Conservation (phyloP, 2,797 vertebrate species). For the Neoniphon sammara region DNA sequence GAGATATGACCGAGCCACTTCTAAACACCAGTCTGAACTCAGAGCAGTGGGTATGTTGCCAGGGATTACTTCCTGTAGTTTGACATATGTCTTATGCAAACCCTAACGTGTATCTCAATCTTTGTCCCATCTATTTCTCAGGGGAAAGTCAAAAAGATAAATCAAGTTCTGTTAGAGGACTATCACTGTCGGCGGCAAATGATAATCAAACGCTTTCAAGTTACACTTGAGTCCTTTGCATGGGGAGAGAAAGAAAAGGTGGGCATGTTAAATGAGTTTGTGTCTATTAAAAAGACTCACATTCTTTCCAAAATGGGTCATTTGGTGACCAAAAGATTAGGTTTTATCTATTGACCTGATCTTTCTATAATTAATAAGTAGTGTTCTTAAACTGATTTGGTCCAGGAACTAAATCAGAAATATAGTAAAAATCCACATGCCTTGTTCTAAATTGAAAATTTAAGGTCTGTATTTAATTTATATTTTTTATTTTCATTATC, state of each 20-base stretch:
- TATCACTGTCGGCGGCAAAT: conserved; percentile 86
- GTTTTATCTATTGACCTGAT: not conserved
- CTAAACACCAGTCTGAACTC: conserved; percentile 72
- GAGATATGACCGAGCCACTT: conserved; percentile 69
- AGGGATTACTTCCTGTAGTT: not conserved
- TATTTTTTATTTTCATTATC: conserved; percentile 4
- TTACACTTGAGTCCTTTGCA: conserved; percentile 88
- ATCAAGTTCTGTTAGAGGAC: conserved; percentile 77
- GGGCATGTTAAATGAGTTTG: conserved; percentile 19
- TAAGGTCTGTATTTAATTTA: not conserved
- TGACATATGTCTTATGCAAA: not conserved
- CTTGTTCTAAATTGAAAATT: not conserved
- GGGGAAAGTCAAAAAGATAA: conserved; percentile 71
- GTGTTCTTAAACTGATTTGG: too few species aligned
- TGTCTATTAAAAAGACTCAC: not conserved
- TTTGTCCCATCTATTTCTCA: conserved; percentile 39
- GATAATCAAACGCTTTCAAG: conserved; percentile 88
- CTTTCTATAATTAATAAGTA: not conserved
- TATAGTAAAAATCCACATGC: not conserved
- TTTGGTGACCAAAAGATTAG: not conserved
- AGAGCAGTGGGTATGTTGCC: conserved; percentile 81
- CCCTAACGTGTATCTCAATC: not conserved
- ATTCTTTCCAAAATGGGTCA: not conserved
- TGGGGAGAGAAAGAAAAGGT: conserved; percentile 91
- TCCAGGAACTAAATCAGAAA: not conserved